A percentile compares a stretch with the other conserved stretches of the same genome.
Evolutionary conservation across 2,888 invertebrate species (phyloP).

Genomic region (Mechanitis mazaeus): DNA sequence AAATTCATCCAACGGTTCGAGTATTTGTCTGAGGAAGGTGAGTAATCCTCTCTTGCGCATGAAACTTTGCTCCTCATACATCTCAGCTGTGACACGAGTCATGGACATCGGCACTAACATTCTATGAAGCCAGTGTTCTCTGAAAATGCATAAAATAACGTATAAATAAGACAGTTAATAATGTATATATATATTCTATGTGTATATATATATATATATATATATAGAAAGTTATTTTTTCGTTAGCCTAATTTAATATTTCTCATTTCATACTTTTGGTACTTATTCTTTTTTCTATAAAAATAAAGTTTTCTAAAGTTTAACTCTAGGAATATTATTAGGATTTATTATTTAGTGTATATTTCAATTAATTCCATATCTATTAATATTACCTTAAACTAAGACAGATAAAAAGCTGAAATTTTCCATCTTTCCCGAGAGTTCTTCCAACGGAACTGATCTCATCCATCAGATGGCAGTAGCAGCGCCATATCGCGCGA

Average conservation of each 20-base stretch:
- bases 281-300: too few relatives aligned
- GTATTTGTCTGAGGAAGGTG: conserved; percentile 92
- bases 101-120: conserved; percentile 94
- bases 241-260: too few relatives aligned
- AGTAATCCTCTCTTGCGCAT: conserved; percentile 89
- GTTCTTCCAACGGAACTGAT: conserved; percentile 87
- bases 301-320: too few relatives aligned
- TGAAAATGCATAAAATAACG: conserved; percentile 44
- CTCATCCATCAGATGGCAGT: conserved; percentile 92
- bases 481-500: conserved; percentile 88
- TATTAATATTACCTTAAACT: conserved; percentile 83
- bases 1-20: conserved; percentile 92
- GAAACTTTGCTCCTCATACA: conserved; percentile 98
- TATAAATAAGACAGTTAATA: conserved; percentile 11
- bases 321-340: too few relatives aligned
- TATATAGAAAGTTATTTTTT: too few relatives aligned
- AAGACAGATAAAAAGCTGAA: conserved; percentile 96
- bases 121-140: conserved; percentile 92
- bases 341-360: too few relatives aligned
- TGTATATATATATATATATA: too few relatives aligned
- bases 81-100: conserved; percentile 91
- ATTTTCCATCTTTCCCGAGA: conserved; percentile 98
- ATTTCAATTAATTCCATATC: too few relatives aligned
- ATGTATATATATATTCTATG: too few relatives aligned
- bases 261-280: too few relatives aligned